Percentiles rank a stretch among this genome's conserved stretches.
These are phyloP conservation scores for Probosciger aterrimus DNA, from an alignment of 2,113 vertebrate genomes.

Conservation along the genomic window DNA sequence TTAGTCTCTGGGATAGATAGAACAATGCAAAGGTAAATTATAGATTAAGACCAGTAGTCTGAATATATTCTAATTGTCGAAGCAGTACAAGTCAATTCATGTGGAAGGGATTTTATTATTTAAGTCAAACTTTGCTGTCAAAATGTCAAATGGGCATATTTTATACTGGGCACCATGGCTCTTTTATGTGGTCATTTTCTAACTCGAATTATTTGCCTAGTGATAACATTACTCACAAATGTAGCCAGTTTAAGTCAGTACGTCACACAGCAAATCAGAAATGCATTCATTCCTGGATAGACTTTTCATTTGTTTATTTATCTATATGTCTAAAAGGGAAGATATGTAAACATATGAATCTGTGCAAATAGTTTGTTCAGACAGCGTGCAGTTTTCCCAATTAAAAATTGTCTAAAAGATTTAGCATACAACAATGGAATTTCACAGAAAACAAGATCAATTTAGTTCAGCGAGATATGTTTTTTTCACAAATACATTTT, in stretches of 20 bases:
- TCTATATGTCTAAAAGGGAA: not conserved
- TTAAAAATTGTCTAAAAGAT: not conserved
- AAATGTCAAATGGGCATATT: not conserved
- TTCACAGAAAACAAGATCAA: not conserved
- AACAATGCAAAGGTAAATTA: not conserved
- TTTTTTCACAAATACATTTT: not conserved
- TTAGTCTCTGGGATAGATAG: not conserved
- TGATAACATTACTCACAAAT: not conserved
- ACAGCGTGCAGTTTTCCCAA: not conserved
- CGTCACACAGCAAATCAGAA: not conserved
- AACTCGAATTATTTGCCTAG: not conserved
- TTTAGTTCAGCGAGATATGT: rapidly evolving
- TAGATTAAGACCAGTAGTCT: not conserved
- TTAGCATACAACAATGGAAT: not conserved
- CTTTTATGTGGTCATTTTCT: not conserved
- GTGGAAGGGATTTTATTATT: not conserved
- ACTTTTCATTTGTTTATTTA: not conserved
- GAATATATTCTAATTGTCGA: not conserved
- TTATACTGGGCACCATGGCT: not conserved
- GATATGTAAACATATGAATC: not conserved
- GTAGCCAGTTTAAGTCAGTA: not conserved
- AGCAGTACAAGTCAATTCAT: not conserved
- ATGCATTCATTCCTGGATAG: not conserved
- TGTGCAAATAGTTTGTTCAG: not conserved
- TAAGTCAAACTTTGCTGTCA: not conserved